Conservation (phyloP, 1,140 invertebrate species). For the Rhynchophorus ferrugineus region DNA sequence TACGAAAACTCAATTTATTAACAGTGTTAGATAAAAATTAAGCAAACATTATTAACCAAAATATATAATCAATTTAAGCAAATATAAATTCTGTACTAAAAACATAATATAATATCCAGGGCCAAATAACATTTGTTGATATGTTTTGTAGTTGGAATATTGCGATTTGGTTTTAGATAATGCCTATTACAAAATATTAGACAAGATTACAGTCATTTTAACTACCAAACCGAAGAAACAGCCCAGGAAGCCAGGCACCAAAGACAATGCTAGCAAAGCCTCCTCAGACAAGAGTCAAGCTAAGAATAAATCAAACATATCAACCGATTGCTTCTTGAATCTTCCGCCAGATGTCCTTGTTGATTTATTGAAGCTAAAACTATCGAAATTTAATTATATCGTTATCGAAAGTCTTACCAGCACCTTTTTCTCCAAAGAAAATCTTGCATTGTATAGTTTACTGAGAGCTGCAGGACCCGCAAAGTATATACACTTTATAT, state of each 20-base stretch:
- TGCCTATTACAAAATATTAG: slow-evolving; percentile 23
- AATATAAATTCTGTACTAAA: too few species aligned
- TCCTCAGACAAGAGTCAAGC: slow-evolving; percentile 14
- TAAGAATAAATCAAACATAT: slow-evolving; percentile 10
- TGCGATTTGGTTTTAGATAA: slow-evolving; percentile 10
- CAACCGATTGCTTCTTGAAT: slow-evolving; percentile 21
- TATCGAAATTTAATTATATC: slow-evolving; percentile 20
- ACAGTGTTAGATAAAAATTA: too few species aligned
- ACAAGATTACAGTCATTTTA: slow-evolving; percentile 20
- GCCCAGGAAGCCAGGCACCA: slow-evolving; percentile 1
- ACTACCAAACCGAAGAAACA: slow-evolving; percentile 18
- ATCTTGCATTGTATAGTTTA: slow-evolving; percentile 22
- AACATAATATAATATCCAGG: too few species aligned
- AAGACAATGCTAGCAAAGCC: slow-evolving; percentile 13
- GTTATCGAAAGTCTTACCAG: slow-evolving; percentile 32
- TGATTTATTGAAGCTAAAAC: slow-evolving; percentile 26
- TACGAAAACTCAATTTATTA: too few species aligned
- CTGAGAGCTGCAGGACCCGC: slow-evolving; percentile 27
- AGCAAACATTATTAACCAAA: too few species aligned
- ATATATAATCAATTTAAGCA: too few species aligned
- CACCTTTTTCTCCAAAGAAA: slow-evolving; percentile 23
- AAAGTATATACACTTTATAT: slow-evolving; percentile 27
- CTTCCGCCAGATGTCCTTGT: slow-evolving; percentile 24
- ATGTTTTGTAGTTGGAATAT: too few species aligned
- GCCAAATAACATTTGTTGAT: too few species aligned